A percentile compares a stretch with the other conserved stretches of the same genome.
Conservation (phyloP, 2,113 vertebrate species). For the Typhlomys cinereus region DNA sequence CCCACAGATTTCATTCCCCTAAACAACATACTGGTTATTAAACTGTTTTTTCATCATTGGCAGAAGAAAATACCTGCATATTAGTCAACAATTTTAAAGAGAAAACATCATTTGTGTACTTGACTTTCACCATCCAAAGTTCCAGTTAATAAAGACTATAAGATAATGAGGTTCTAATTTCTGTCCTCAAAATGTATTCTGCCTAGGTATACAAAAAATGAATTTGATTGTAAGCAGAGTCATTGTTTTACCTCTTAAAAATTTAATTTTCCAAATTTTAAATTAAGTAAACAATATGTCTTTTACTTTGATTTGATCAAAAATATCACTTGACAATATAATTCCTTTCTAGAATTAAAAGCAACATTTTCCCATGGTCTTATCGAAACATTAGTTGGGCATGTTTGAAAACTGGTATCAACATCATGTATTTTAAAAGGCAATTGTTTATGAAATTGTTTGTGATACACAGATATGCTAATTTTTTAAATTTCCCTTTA, state of each 20-base stretch:
- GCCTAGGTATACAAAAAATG: neutral
- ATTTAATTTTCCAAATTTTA: conserved; percentile 24
- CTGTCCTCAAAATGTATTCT: neutral
- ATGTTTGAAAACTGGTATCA: conserved; percentile 35
- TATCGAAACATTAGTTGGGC: conserved; percentile 59
- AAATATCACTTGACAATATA: conserved; percentile 34
- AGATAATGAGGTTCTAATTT: neutral
- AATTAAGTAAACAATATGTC: neutral
- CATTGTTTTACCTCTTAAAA: neutral
- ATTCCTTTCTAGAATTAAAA: conserved; percentile 38
- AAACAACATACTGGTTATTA: neutral
- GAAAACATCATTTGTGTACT: neutral
- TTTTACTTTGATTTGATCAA: conserved; percentile 46
- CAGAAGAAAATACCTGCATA: neutral
- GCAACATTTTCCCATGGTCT: conserved; percentile 15
- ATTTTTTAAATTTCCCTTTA: conserved; percentile 47
- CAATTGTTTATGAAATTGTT: conserved; percentile 19
- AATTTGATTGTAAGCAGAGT: neutral
- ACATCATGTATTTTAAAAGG: conserved; percentile 1
- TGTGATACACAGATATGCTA: conserved; percentile 35
- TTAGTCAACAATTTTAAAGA: neutral
- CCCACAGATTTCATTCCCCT: neutral
- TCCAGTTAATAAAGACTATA: neutral
- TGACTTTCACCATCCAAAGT: neutral
- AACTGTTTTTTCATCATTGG: neutral